A percentile compares a stretch with the other conserved stretches of the same genome.
Evolutionary conservation across 2,113 vertebrate species (phyloP).

Genomic region (Hymenochirus boettgeri): DNA sequence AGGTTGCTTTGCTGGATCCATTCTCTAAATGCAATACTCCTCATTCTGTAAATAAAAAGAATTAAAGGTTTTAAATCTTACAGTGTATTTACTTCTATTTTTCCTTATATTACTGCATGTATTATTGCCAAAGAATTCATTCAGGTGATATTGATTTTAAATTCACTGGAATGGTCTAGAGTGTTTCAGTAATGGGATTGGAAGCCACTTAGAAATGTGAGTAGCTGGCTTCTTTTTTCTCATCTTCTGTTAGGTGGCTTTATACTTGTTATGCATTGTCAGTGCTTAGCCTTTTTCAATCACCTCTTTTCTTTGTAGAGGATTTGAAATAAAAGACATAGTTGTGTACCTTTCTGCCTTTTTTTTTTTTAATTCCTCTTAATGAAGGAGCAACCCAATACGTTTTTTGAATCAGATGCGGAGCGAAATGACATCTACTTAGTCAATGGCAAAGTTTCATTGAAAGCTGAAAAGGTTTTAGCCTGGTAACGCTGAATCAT

Average conservation of each 20-base stretch:
- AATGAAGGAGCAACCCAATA: constrained; percentile 26
- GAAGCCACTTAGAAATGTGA: constrained; percentile 34
- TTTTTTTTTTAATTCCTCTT: constrained; percentile 11
- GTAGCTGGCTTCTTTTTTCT: constrained; percentile 19
- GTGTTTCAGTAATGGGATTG: constrained; percentile 34
- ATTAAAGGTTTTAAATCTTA: too few relatives aligned
- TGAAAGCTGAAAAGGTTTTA: constrained; percentile 29
- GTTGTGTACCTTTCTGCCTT: too few relatives aligned
- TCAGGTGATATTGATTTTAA: constrained; percentile 21
- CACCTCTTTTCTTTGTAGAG: constrained; percentile 22
- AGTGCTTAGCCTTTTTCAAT: constrained; percentile 20
- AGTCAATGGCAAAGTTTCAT: constrained; percentile 20
- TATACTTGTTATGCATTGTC: constrained; percentile 20
- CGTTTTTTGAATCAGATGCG: constrained; percentile 18
- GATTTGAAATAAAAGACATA: constrained; percentile 29
- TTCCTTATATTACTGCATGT: background rate
- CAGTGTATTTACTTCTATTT: too few relatives aligned
- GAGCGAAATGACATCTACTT: constrained; percentile 15
- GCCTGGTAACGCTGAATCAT: constrained; percentile 7
- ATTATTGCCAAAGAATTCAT: constrained; percentile 1
- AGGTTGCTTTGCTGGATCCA: too few relatives aligned
- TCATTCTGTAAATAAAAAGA: too few relatives aligned
- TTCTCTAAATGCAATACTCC: too few relatives aligned
- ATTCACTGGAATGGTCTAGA: constrained; percentile 19
- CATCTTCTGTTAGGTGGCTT: constrained; percentile 13